These are phyloP conservation scores for Acleris emargana DNA, from an alignment of 2,888 invertebrate genomes.

Conservation along the genomic window DNA sequence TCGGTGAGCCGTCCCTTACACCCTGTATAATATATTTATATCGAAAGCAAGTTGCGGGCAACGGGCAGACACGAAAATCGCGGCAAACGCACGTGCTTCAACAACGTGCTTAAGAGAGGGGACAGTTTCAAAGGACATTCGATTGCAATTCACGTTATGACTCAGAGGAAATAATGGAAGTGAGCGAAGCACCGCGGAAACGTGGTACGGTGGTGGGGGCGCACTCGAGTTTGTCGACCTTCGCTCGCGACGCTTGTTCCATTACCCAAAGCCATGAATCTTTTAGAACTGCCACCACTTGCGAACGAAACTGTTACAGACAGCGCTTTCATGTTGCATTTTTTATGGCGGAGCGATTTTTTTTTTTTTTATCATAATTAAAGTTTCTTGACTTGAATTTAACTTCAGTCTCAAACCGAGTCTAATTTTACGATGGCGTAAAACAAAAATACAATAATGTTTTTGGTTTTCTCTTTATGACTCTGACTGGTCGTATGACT, in stretches of 20 bases:
- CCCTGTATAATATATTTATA: too few species aligned
- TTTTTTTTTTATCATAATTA: background rate
- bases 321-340: background rate
- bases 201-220: conserved; percentile 46
- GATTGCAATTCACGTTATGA: conserved; percentile 28
- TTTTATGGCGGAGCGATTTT: background rate
- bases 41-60: too few species aligned
- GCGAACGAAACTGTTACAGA: background rate
- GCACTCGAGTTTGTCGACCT: conserved; percentile 66
- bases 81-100: conserved; percentile 1
- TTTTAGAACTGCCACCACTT: conserved; percentile 43
- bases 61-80: too few species aligned
- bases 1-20: too few species aligned
- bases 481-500: too few species aligned
- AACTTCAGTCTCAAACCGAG: too few species aligned
- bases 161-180: conserved; percentile 46
- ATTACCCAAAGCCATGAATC: conserved; percentile 46
- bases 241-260: conserved; percentile 54
- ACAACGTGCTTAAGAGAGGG: background rate
- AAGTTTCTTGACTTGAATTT: background rate
- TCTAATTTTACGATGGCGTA: too few species aligned
- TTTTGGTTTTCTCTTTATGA: too few species aligned
- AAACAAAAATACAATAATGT: too few species aligned
- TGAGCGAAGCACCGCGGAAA: conserved; percentile 59
- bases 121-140: conserved; percentile 13